Evolutionary conservation across 2,113 vertebrate genomes (phyloP), one percentile per base, ranked within the genome.

Genomic region (Anser cygnoides): DNA sequence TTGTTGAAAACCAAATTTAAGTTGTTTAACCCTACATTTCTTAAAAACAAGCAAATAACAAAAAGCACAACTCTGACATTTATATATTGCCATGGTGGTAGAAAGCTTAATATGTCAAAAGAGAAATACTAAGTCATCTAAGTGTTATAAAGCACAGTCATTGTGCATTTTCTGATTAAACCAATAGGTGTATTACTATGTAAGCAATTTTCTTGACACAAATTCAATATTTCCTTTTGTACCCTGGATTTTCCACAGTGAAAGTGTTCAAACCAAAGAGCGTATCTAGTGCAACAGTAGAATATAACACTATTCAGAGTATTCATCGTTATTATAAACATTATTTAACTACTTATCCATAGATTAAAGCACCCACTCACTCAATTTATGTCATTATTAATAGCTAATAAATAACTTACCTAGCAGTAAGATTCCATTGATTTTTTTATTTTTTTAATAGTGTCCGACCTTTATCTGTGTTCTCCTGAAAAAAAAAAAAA

Each of bases 151-250:
- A 97, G 70, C 58, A 95, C n/a, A 41, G 58, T 68, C 61, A 87
- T 95, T 97, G 96, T 93, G 66, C 79, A 95, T 94, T 95, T 98
- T 96, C 89, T 95, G 8, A 97, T 97, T 83, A 97, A 97, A 90
- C 95, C 95, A 96, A 72, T 96, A 96, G 81, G 19, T 76, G 14
- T 85, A 96, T 89, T 95, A 91, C 85, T 54, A 46, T 68, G 55
- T 82, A 95, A 97, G 93, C 35, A 37, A 44, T 97, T 97, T 96
- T 97, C 73, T 59, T 96, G 93, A 97, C 89, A 97, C 62, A 96
- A 97, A 97, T 66, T 93, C 96, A 97, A 76, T 97, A 94, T 73
- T 97, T 84, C 63, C n/a, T 92, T 91, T 21, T 92, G 71, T 83
- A 93, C 95, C 57, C 28, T 90, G 44, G 46, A 93, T 91, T 94